Evolutionary conservation across 2,113 vertebrate genomes (phyloP).

Genomic region (Heterochromis multidens): DNA sequence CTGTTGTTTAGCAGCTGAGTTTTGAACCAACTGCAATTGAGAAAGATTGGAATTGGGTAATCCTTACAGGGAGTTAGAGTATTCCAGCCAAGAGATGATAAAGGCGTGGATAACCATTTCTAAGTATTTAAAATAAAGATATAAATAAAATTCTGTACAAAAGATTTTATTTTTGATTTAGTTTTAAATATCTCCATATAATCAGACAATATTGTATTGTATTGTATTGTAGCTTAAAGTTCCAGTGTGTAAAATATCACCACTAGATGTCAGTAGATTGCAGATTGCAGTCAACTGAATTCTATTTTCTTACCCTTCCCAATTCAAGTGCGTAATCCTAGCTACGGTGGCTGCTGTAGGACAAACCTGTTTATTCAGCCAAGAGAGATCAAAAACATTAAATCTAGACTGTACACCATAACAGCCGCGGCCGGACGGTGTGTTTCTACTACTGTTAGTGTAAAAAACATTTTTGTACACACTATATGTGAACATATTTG

Average conservation of each 20-base stretch:
- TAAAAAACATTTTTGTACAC: neutral
- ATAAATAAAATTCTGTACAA: neutral
- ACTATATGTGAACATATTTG: neutral
- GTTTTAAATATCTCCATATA: neutral
- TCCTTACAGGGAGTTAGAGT: neutral
- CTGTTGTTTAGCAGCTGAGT: neutral
- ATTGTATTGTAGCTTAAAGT: neutral
- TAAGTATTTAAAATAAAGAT: neutral
- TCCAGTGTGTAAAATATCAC: neutral
- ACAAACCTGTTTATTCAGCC: no score
- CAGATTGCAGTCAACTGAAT: neutral
- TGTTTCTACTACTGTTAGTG: neutral
- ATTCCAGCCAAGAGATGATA: neutral
- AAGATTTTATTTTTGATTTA: neutral
- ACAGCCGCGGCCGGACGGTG: no score
- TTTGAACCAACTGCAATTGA: neutral
- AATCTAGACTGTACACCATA: no score
- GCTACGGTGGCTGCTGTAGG: no score
- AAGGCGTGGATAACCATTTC: accelerated
- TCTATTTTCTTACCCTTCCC: no score
- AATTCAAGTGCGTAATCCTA: no score
- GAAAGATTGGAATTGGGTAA: neutral
- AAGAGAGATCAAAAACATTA: no score
- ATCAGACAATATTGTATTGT: neutral
- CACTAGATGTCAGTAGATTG: neutral